Evolutionary conservation across 1,140 invertebrate species (phyloP), one percentile per base, ranked within the genome.

Genomic region (Diachasma alloeum): DNA sequence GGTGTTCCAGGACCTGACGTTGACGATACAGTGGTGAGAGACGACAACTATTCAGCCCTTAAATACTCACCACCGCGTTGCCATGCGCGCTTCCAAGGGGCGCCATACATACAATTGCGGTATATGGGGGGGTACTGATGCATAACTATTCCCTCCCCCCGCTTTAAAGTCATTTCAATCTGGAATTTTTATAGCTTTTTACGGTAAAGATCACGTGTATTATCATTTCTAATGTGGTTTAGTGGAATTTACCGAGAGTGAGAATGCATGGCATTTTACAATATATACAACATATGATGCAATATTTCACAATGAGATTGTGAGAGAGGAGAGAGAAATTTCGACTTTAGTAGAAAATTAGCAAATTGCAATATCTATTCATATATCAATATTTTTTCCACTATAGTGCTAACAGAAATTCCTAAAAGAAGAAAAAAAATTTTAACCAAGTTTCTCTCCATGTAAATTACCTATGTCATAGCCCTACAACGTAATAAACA

Each of bases 1-100:
- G 67, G 69, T 80, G 79, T 76, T 80, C 53, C 76, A 72, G 72
- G 71, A 76, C 78, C 73, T 78, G 69, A 46, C 6, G 78, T 72
- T 75, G 67, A 66, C 37, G 77, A 79, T 80, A 84, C 82, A 86
- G 84, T 86, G 85, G 76, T 81, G 79, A 79, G 73, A 82, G 67
- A 78, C 53, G 79, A 69, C 71, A 76, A 72, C 77, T 77, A 81
- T 37, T 82, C 82, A 81, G 81, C 83, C 84, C 85, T 87, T 87
- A 87, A 87, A 87, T 87, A 87, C 85, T 79, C 73, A 78, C 75
- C 63, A 78, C 80, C 68, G 74, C 59, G 63, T 74, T 82, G 81
- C 68, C 84, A 85, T 86, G 84, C 84, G 84, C 84, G 80, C 53
- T 82, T 63, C 78, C 74, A 81, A 71, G 79, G 78, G 63, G 80